Conservation (phyloP, 2,888 invertebrate species). For the Heliconius erato region DNA sequence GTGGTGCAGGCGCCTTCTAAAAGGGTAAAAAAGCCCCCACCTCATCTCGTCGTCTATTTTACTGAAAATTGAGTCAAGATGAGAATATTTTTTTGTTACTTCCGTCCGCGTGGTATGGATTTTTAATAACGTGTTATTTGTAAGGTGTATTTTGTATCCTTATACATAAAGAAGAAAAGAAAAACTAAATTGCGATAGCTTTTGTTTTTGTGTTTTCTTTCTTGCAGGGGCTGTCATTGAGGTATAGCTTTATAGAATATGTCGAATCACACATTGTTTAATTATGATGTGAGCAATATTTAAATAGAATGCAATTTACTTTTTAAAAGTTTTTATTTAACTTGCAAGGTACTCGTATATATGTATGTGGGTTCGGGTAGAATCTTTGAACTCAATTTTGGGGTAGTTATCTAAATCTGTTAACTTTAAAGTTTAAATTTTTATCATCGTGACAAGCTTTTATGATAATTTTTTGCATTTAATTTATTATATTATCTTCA, state of each 20-base stretch:
- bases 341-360: too few species aligned
- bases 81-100: conserved; percentile 44
- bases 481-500: too few species aligned
- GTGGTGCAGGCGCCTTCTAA: conserved; percentile 54
- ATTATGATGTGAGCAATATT: too few species aligned
- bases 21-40: conserved; percentile 56
- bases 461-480: too few species aligned
- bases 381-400: too few species aligned
- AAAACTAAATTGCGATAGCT: neutral
- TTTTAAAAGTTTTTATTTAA: too few species aligned
- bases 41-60: conserved; percentile 52
- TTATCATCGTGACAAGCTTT: too few species aligned
- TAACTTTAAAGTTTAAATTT: too few species aligned
- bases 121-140: conserved; percentile 25
- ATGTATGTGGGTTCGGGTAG: too few species aligned
- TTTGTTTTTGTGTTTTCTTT: neutral
- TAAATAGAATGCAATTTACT: too few species aligned
- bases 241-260: neutral
- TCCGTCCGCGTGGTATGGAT: conserved; percentile 12
- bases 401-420: too few species aligned
- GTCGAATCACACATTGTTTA: too few species aligned
- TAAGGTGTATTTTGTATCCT: conserved; percentile 3
- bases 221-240: neutral
- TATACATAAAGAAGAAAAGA: neutral
- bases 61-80: conserved; percentile 46